Evolutionary conservation across 2,797 vertebrate species (phyloP).

Genomic region (Pipistrellus pipistrellus): DNA sequence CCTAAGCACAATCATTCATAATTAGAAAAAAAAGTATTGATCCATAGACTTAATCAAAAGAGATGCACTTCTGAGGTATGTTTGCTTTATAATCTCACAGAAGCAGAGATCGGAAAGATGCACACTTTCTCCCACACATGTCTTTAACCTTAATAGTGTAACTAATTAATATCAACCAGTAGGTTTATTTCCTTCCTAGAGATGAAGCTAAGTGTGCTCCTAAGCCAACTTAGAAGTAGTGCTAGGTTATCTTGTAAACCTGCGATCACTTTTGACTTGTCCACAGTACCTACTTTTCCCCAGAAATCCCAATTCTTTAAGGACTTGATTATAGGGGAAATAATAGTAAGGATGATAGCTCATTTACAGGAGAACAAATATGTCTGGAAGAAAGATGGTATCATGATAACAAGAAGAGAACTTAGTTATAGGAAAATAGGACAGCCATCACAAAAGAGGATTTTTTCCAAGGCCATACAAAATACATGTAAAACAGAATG

Average conservation of each 20-base stretch:
- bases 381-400: background rate
- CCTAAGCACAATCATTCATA: background rate
- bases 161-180: background rate
- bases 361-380: background rate
- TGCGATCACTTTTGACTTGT: background rate
- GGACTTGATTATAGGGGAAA: background rate
- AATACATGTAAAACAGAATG: background rate
- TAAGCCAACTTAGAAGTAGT: accelerated
- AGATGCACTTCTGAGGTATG: background rate
- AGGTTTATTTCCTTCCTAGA: background rate
- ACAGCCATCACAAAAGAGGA: background rate
- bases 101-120: background rate
- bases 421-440: background rate
- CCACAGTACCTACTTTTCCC: background rate
- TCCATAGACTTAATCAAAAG: background rate
- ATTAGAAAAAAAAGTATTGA: background rate
- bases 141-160: background rate
- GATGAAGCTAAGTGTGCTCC: background rate
- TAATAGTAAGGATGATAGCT: background rate
- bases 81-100: background rate
- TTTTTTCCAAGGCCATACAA: background rate
- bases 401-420: background rate
- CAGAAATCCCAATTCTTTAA: background rate
- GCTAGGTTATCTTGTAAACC: background rate
- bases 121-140: background rate